These are phyloP conservation scores for Tetranychus urticae DNA, from an alignment of 1,140 invertebrate species.

Conservation along the genomic window DNA sequence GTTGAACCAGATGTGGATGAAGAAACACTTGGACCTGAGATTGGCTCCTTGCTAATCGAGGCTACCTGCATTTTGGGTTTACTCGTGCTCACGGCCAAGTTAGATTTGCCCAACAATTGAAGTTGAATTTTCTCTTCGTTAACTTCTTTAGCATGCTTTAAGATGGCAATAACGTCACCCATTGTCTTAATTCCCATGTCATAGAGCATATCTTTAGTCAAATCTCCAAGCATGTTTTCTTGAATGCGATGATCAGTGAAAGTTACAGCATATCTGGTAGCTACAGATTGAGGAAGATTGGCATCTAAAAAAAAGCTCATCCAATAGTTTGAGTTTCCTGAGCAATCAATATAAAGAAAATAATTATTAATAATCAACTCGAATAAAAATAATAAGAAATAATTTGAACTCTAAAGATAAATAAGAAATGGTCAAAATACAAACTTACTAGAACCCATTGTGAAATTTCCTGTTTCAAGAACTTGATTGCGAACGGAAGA, in stretches of 20 bases:
- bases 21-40: neutral
- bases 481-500: no score
- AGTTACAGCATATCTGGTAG: slow-evolving; percentile 50
- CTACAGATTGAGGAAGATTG: slow-evolving; percentile 42
- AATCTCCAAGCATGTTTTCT: slow-evolving; percentile 48
- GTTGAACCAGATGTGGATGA: neutral
- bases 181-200: slow-evolving; percentile 58
- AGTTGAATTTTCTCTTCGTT: slow-evolving; percentile 19
- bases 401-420: no score
- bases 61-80: neutral
- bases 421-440: no score
- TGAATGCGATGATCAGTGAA: slow-evolving; percentile 57
- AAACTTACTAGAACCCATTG: no score
- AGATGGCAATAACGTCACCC: slow-evolving; percentile 58
- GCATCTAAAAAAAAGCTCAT: slow-evolving; percentile 50
- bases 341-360: no score
- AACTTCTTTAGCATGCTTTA: slow-evolving; percentile 50
- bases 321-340: slow-evolving; percentile 25
- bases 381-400: no score
- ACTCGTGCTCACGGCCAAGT: neutral
- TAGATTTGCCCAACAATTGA: slow-evolving; percentile 3
- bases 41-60: neutral
- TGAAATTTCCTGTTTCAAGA: no score
- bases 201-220: slow-evolving; percentile 52
- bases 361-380: no score